Conservation (phyloP, 1,140 invertebrate species). For the Leptonema lineaticorne region DNA sequence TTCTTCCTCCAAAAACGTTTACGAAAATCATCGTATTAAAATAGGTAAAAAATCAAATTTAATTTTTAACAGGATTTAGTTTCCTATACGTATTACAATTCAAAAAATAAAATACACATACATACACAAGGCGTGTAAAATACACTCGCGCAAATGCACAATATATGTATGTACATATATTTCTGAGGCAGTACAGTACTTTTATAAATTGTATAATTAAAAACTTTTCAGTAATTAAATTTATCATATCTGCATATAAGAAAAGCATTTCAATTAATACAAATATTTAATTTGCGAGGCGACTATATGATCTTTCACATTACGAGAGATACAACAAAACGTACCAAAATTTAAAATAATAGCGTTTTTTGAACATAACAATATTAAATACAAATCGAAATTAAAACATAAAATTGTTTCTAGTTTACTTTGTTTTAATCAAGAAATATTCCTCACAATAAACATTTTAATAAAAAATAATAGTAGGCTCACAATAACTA, state of each 20-base stretch:
- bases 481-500: no score
- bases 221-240: constrained; percentile 11
- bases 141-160: not conserved
- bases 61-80: not conserved
- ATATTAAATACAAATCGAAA: no score
- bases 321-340: no score
- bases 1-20: no score
- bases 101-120: constrained; percentile 12
- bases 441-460: no score
- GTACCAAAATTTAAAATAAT: no score
- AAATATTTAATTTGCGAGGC: constrained; percentile 12
- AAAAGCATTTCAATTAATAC: constrained; percentile 14
- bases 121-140: not conserved
- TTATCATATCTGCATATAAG: not conserved
- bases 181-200: constrained; percentile 4
- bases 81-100: not conserved
- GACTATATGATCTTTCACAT: constrained; percentile 18
- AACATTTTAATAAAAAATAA: no score
- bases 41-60: not conserved
- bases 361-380: no score
- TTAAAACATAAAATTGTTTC: no score
- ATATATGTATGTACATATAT: not conserved
- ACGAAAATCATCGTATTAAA: not conserved
- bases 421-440: no score
- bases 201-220: constrained; percentile 11